Percentiles rank a stretch among this genome's conserved stretches.
Conservation (phyloP, 2,888 invertebrate genomes). For the Cepaea hortensis region DNA sequence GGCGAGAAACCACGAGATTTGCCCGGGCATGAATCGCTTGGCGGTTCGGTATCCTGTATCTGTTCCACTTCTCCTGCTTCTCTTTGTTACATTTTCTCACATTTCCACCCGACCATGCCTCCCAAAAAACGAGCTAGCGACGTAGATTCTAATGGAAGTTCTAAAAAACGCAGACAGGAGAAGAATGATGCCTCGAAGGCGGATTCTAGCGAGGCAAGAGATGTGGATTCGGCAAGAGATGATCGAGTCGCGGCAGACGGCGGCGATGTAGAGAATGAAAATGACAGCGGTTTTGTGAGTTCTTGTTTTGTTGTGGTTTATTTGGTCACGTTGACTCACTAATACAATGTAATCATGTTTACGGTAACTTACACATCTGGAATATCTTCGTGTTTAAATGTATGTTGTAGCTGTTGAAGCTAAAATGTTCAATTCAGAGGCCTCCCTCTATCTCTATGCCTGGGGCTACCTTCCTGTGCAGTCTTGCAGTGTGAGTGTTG, state of each 20-base stretch:
- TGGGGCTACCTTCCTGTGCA: no score
- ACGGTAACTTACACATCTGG: no score
- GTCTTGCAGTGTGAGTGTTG: no score
- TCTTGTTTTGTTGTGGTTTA: background rate
- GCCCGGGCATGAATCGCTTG: slow-evolving; percentile 37
- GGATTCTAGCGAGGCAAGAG: slow-evolving; percentile 46
- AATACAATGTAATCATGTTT: no score
- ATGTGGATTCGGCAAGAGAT: slow-evolving; percentile 51
- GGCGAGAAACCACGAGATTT: slow-evolving; percentile 27
- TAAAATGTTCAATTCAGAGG: no score
- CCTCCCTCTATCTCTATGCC: no score
- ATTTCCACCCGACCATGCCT: slow-evolving; percentile 52
- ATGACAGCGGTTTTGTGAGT: slow-evolving; percentile 43
- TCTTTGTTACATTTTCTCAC: slow-evolving; percentile 24
- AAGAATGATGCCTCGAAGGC: slow-evolving; percentile 54
- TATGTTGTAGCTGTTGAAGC: no score
- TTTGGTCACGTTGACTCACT: background rate
- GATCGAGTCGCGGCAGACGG: slow-evolving; percentile 12
- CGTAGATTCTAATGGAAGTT: slow-evolving; percentile 57
- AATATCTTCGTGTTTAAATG: no score
- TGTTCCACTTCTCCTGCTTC: slow-evolving; percentile 21
- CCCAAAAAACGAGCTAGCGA: slow-evolving; percentile 67
- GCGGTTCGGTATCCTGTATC: slow-evolving; percentile 14
- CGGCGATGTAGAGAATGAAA: slow-evolving; percentile 45
- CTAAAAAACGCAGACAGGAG: slow-evolving; percentile 66